phyloP scores from a whole-genome alignment of 2,888 invertebrate genomes.

The Neocrepidodera transversa region DNA sequence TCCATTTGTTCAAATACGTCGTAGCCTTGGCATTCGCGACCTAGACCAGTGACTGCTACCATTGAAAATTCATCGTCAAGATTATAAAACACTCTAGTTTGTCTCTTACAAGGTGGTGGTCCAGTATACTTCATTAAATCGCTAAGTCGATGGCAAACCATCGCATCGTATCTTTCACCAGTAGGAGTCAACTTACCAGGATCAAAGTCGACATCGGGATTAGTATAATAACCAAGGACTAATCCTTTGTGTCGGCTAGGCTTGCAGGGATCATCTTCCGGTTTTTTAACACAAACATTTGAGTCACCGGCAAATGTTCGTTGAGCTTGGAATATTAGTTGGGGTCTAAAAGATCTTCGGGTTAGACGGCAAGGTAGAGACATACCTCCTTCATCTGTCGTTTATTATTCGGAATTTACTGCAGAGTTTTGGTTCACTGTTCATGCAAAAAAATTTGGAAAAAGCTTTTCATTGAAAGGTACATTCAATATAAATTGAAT shows the following conservation, averaged over 20 bases:
- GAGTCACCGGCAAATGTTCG: slow-evolving; percentile 18
- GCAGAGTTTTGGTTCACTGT: too few species aligned
- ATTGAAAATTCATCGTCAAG: slow-evolving; percentile 69
- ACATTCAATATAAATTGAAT: too few species aligned
- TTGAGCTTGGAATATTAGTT: slow-evolving; percentile 6
- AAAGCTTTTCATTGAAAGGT: too few species aligned
- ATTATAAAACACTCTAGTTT: slow-evolving; percentile 70
- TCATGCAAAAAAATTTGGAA: too few species aligned
- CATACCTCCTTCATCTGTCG: slow-evolving; percentile 13
- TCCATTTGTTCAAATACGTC: slow-evolving; percentile 75
- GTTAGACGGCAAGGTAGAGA: slow-evolving; percentile 27
- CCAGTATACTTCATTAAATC: slow-evolving; percentile 59
- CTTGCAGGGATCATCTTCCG: slow-evolving; percentile 49
- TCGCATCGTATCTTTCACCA: slow-evolving; percentile 67
- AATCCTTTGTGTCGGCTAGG: slow-evolving; percentile 60
- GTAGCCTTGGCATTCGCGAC: slow-evolving; percentile 71
- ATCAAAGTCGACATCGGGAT: slow-evolving; percentile 63
- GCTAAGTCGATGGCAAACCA: slow-evolving; percentile 65
- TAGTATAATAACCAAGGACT: slow-evolving; percentile 70
- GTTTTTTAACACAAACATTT: slow-evolving; percentile 28
- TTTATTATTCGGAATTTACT: too few species aligned
- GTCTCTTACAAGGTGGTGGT: slow-evolving; percentile 64
- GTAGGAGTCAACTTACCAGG: slow-evolving; percentile 69
- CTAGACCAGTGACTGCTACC: slow-evolving; percentile 79
- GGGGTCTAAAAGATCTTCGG: slow-evolving; percentile 21